Evolutionary conservation across 1,140 invertebrate species (phyloP), one percentile per base, ranked within the genome.

Genomic region (Uloborus diversus): DNA sequence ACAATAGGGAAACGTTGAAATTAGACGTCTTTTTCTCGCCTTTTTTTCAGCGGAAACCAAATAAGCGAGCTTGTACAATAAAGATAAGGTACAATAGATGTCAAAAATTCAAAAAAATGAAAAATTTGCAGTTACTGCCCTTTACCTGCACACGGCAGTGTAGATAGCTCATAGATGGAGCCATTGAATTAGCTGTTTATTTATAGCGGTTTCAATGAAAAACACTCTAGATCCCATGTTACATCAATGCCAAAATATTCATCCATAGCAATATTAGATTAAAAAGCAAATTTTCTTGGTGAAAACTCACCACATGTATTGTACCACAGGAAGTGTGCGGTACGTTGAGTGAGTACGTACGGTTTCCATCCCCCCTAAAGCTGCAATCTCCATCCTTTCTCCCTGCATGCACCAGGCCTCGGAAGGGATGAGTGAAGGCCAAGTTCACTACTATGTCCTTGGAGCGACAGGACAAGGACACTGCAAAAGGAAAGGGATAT

Each of bases 241-340:
- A 13, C 23, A 56, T 20, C 23, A 53, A 53, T 20, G 5, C 11
- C 13, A 13, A 53, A 1, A n/a, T 1, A 5, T 17, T 7, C 23
- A 53, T 1, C 2, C 51, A 7, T 53, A 13, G 20, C 17, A 30
- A 20, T 0, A 33, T 7, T n/a, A 37, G 23, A 35, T 37, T 23
- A 42, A 23, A 2, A 14, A 20, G 23, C 7, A 42, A 37, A 64
- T 32, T 3, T 14, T 30, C 17, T 33, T 23, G 4, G 13, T 20
- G n/a, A 0, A 25, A 7, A 78, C 81, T 80, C 33, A 82, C 81
- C 23, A 80, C 79, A 14, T 82, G 81, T 11, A 81, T 69, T 9
- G 81, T 82, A 2, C 81, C 81, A 57, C 81, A 82, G 23, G 68
- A 47, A 49, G 70, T 35, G 30, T 81, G 69, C 1, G 79, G 81